These are phyloP conservation scores for Spea multiplicata DNA, from an alignment of 2,113 vertebrate genomes.

Conservation along the genomic window DNA sequence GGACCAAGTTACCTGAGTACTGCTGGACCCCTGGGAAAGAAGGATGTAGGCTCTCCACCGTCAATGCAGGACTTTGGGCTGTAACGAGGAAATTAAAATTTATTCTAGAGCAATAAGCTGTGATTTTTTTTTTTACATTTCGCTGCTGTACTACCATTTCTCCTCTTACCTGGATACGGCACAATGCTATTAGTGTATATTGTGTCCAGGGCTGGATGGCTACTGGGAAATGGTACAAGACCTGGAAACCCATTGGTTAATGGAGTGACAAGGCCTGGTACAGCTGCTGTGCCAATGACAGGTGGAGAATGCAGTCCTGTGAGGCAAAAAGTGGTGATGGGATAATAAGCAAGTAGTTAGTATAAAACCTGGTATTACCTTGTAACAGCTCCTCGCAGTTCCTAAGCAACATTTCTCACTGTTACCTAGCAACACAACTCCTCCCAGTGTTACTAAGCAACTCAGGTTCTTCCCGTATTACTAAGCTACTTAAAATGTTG, in stretches of 20 bases:
- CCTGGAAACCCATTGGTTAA: slow-evolving; percentile 91
- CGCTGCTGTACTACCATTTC: background rate
- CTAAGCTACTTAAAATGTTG: slow-evolving; percentile 39
- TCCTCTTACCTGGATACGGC: slow-evolving; percentile 79
- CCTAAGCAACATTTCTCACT: slow-evolving; percentile 18
- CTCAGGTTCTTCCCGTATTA: slow-evolving; percentile 25
- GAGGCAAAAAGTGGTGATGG: slow-evolving; percentile 25
- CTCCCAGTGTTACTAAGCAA: slow-evolving; percentile 30
- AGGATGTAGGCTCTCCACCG: slow-evolving; percentile 89
- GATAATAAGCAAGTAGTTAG: background rate
- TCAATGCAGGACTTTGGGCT: slow-evolving; percentile 90
- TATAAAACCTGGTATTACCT: slow-evolving; percentile 4
- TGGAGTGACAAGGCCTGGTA: slow-evolving; percentile 89
- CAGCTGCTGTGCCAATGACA: slow-evolving; percentile 81
- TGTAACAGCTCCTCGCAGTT: slow-evolving; percentile 38
- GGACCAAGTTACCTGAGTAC: slow-evolving; percentile 83
- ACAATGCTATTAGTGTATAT: slow-evolving; percentile 92
- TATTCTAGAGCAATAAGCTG: background rate
- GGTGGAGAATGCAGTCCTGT: slow-evolving; percentile 92
- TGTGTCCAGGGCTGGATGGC: slow-evolving; percentile 88
- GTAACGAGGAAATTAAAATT: slow-evolving; percentile 20
- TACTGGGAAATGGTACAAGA: slow-evolving; percentile 87
- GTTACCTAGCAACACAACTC: background rate
- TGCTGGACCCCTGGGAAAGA: slow-evolving; percentile 96
- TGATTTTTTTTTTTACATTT: background rate